These are phyloP conservation scores for Holacanthella duospinosa DNA, from an alignment of 2,888 invertebrate genomes.

Conservation along the genomic window DNA sequence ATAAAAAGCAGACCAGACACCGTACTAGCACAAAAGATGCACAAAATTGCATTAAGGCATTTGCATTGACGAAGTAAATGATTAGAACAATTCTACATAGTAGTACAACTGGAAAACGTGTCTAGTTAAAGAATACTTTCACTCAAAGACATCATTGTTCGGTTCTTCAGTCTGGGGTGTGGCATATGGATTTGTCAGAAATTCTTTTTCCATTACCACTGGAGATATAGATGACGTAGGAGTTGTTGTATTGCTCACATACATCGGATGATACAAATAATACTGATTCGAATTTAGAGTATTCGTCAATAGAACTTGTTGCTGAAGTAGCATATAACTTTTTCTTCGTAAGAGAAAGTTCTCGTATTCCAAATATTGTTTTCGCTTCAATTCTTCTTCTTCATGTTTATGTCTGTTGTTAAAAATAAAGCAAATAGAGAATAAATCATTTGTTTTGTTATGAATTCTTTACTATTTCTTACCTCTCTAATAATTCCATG, in stretches of 20 bases:
- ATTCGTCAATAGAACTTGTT: conserved; percentile 10
- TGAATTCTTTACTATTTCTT: conserved; percentile 4
- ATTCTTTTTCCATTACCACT: neutral
- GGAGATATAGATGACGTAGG: conserved; percentile 7
- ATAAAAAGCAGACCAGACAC: too few relatives aligned
- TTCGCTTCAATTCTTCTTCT: conserved; percentile 47
- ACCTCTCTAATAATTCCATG: conserved; percentile 29
- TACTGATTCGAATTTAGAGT: conserved; percentile 9
- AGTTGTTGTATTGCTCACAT: conserved; percentile 6
- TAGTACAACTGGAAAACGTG: too few relatives aligned
- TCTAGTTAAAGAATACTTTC: too few relatives aligned
- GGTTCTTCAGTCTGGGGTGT: neutral
- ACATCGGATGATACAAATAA: conserved; percentile 10
- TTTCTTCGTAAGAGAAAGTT: conserved; percentile 36
- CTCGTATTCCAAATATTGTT: conserved; percentile 43
- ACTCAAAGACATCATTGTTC: neutral
- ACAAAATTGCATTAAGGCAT: too few relatives aligned
- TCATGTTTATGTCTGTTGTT: conserved; percentile 46
- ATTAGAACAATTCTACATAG: too few relatives aligned
- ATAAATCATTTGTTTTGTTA: conserved; percentile 1
- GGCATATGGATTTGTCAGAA: neutral
- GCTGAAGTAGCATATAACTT: conserved; percentile 20
- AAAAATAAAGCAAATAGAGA: conserved; percentile 12
- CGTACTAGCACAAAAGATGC: too few relatives aligned
- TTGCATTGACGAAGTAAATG: too few relatives aligned